Evolutionary conservation across 2,113 vertebrate genomes (phyloP), one percentile per base, ranked within the genome.

Genomic region (Hyperopisus bebe): DNA sequence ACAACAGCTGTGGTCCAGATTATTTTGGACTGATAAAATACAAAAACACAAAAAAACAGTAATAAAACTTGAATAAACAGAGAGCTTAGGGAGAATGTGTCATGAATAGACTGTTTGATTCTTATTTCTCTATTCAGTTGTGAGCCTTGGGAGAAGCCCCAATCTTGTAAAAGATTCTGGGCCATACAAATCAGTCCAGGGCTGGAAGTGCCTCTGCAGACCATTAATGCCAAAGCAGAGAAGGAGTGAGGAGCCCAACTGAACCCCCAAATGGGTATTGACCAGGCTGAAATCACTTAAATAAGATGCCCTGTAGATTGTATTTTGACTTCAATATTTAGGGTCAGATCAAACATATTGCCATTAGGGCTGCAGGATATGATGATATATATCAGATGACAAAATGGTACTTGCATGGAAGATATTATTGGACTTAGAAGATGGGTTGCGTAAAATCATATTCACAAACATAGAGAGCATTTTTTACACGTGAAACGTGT

Each of bases 101-200:
- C 24, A 58, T 89, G 70, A 24, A 89, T 48, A 48, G 74, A 21
- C 70, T 82, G 70, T 39, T 88, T 88, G 39, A 21, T 88, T 35
- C 50, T 35, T 84, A 8, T 89, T 35, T 82, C 88, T 27, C 5
- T 21, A 44, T 91, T 90, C 87, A 88, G 74, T 42, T 39, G 53
- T 87, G 90, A 90, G 51, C 15, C 48, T 86, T 17, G 88, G 62
- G 55, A 55, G 90, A 86, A 84, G 89, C 90, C 86, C 82, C 92
- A 88, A 87, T 89, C 86, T 86, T 42, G 24, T 91, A 89, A 90
- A 89, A 90, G 89, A 92, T 91, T 91, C 88, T 62, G 19, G 42
- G 27, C 87, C 44, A 90, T 84, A 90, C 62, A 90, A 91, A 92
- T 91, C 86, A 90, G 19, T 90, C 31, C 21, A 19, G 11, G 42